phyloP scores from a whole-genome alignment of 2,888 invertebrate genomes.

The Branchellion lobata region DNA sequence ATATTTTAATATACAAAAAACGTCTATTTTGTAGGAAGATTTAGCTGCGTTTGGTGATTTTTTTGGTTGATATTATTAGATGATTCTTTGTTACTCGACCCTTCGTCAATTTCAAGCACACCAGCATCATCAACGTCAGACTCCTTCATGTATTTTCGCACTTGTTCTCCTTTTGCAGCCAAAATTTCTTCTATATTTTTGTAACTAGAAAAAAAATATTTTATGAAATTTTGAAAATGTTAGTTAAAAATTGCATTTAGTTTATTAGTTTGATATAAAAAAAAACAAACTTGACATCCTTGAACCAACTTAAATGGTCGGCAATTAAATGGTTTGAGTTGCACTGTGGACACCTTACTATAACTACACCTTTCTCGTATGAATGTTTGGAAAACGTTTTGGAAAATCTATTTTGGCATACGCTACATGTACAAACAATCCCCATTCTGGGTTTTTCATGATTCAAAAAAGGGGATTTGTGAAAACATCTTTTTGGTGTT shows the following conservation, averaged over 20 bases:
- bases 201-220: slow-evolving; percentile 50
- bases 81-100: too few relatives aligned
- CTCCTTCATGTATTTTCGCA: slow-evolving; percentile 60
- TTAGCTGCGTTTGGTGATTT: background rate
- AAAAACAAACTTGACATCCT: slow-evolving; percentile 67
- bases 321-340: slow-evolving; percentile 88
- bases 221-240: background rate
- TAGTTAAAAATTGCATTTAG: background rate
- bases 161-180: slow-evolving; percentile 80
- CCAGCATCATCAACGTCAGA: slow-evolving; percentile 6
- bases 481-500: background rate
- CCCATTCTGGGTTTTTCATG: slow-evolving; percentile 40
- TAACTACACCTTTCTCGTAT: slow-evolving; percentile 85
- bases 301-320: slow-evolving; percentile 93
- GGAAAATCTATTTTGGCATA: slow-evolving; percentile 75
- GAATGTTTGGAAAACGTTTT: slow-evolving; percentile 81
- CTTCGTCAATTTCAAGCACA: slow-evolving; percentile 4
- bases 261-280: background rate
- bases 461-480: background rate
- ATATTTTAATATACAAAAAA: too few relatives aligned
- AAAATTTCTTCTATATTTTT: slow-evolving; percentile 87
- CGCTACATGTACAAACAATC: slow-evolving; percentile 83
- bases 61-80: too few relatives aligned
- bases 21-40: background rate
- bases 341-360: slow-evolving; percentile 84